A percentile compares a stretch with the other conserved stretches of the same genome.
Evolutionary conservation across 2,113 vertebrate genomes (phyloP).

Genomic region (Heliornis fulica): DNA sequence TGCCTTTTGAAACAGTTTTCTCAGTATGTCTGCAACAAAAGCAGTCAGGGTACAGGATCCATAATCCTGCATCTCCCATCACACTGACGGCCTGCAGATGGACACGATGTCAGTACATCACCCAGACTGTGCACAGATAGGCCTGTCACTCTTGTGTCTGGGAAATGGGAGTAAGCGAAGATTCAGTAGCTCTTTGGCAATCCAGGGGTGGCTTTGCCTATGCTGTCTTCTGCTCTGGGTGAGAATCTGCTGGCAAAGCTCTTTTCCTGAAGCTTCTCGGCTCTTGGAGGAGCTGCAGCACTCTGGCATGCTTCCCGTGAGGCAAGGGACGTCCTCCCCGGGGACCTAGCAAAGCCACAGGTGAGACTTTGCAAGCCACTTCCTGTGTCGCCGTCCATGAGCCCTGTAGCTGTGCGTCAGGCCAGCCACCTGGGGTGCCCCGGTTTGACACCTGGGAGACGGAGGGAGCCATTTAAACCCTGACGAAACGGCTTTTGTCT

Average conservation of each 20-base stretch:
- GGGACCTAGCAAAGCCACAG: background rate
- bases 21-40: background rate
- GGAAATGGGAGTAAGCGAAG: fast-evolving
- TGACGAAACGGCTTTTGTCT: background rate
- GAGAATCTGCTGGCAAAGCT: background rate
- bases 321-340: too few relatives aligned
- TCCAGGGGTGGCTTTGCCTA: fast-evolving
- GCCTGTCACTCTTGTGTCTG: fast-evolving
- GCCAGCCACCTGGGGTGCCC: fast-evolving
- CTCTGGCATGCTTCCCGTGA: fast-evolving
- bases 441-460: fast-evolving
- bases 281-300: background rate
- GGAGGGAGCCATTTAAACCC: background rate
- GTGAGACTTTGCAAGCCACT: background rate
- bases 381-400: fast-evolving
- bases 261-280: background rate
- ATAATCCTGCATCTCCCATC: background rate
- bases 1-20: background rate
- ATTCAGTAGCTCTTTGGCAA: fast-evolving
- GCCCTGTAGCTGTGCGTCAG: background rate
- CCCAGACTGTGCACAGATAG: background rate
- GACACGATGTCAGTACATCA: too few relatives aligned
- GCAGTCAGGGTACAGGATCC: too few relatives aligned
- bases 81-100: background rate
- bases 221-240: background rate